Percentiles rank a stretch among this genome's conserved stretches.
Evolutionary conservation across 2,888 invertebrate species (phyloP).

Genomic region (Plutella xylostella): DNA sequence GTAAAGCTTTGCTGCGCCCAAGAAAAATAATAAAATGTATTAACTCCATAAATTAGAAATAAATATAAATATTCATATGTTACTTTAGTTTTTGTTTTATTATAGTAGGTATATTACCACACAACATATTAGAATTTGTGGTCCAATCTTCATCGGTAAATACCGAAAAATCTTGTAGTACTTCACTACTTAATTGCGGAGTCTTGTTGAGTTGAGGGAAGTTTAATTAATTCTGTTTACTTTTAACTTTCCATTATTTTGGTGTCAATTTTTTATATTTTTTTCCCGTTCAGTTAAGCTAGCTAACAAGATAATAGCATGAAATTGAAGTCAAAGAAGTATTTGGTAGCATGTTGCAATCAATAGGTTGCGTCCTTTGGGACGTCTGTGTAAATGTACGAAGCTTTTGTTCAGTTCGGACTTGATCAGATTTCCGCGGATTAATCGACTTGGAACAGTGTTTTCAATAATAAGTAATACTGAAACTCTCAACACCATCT

Average conservation of each 20-base stretch:
- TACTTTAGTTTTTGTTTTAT: too few species aligned
- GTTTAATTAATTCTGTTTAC: slow-evolving; percentile 7
- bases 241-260: slow-evolving; percentile 1
- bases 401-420: neutral
- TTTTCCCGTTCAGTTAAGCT: too few species aligned
- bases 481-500: neutral
- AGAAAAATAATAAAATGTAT: too few species aligned
- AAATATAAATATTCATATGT: too few species aligned
- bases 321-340: neutral
- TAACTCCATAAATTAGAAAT: too few species aligned
- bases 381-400: neutral
- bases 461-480: neutral
- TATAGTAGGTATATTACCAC: too few species aligned
- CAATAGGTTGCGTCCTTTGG: neutral
- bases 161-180: neutral
- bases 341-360: neutral
- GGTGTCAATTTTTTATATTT: too few species aligned
- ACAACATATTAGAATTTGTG: too few species aligned
- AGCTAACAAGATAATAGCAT: too few species aligned
- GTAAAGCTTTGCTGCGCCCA: too few species aligned
- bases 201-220: slow-evolving; percentile 5
- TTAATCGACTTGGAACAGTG: neutral
- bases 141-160: neutral
- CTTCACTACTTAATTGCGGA: slow-evolving; percentile 4
- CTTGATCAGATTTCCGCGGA: neutral